Base-by-base conservation (phyloP, 92 coral and sea anemone species). In the Zoanthus sociatus region DNA sequence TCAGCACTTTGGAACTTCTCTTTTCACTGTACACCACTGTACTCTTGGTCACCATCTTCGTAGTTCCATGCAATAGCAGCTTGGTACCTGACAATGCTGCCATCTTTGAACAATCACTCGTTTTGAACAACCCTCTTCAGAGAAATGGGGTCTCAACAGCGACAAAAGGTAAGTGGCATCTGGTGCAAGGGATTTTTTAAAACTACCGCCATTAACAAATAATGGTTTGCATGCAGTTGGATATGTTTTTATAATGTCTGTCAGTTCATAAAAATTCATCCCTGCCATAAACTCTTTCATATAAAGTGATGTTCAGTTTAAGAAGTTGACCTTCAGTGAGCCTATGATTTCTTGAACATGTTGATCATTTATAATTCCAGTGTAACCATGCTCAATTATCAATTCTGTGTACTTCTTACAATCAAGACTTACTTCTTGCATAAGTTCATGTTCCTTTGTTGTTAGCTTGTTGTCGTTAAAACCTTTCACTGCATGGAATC, bases 371-470 rank as follows among this genome's bases (percentile, higher is more conserved):
- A 81, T 33, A n/a, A 30, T 10, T 2, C 92, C 90, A 13, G 87
- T 86, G 90, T 86, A 86, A 7, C 90, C 92, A 86, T 86, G 73
- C 64, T 90, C 90, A 20, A 90, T 12, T 44, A 86, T 90, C 60
- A 61, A 16, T 14, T 86, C 90, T 46, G 72, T 53, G 73, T 77
- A n/a, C 12, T 82, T 64, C 21, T 77, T 51, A 5, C 79, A 32
- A 33, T 89, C 89, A 20, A 11, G 33, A 9, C 64, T 89, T 17
- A 89, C 60, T 18, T 77, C 84, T 18, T 77, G 54, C 16, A 77
- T 21, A 6, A 63, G 31, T 20, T 78, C 37, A 33, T 85, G 83
- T 50, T 85, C 87, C 42, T 79, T 85, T 58, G 78, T 56, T 86
- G 90, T 60, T 60, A 88, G 77, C 11, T 4, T 37, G 33, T 73